Conservation (phyloP, 2,113 vertebrate species). For the Lophotis ruficrista region DNA sequence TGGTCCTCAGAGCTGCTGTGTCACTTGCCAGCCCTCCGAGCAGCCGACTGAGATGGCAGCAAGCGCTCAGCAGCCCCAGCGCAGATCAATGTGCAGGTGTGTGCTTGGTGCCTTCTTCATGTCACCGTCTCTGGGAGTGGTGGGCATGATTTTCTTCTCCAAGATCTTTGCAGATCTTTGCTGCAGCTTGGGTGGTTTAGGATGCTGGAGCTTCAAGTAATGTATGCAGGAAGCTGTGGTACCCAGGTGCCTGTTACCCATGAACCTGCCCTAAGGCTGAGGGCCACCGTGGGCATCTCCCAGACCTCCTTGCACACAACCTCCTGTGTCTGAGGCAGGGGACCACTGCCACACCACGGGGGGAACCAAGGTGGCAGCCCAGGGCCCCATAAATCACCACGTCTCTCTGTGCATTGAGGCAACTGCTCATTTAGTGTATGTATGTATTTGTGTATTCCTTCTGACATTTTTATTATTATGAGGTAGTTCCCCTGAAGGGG, state of each 20-base stretch:
- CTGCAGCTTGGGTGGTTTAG: neutral
- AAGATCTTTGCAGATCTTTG: neutral
- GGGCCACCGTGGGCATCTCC: accelerated
- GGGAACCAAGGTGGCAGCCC: slow-evolving; percentile 10
- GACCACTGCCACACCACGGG: accelerated
- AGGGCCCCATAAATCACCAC: slow-evolving; percentile 74
- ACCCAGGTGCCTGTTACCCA: neutral
- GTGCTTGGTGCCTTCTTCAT: neutral
- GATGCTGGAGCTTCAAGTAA: neutral
- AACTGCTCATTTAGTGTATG: slow-evolving; percentile 74
- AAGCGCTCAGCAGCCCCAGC: neutral
- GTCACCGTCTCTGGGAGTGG: neutral
- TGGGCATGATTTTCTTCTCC: neutral
- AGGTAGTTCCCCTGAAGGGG: slow-evolving; percentile 74
- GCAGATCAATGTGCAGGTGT: neutral
- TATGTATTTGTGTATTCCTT: slow-evolving; percentile 81
- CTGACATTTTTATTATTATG: slow-evolving; percentile 86
- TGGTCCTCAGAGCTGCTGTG: neutral
- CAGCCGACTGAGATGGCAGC: neutral
- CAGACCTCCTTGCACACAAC: neutral
- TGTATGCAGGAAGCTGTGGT: accelerated
- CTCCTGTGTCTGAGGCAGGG: neutral
- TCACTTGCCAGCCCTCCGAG: neutral
- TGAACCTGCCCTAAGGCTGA: neutral
- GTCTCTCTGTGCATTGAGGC: slow-evolving; percentile 62